phyloP scores from a whole-genome alignment of 2,888 invertebrate species.

The Philopedon plagiatum region DNA sequence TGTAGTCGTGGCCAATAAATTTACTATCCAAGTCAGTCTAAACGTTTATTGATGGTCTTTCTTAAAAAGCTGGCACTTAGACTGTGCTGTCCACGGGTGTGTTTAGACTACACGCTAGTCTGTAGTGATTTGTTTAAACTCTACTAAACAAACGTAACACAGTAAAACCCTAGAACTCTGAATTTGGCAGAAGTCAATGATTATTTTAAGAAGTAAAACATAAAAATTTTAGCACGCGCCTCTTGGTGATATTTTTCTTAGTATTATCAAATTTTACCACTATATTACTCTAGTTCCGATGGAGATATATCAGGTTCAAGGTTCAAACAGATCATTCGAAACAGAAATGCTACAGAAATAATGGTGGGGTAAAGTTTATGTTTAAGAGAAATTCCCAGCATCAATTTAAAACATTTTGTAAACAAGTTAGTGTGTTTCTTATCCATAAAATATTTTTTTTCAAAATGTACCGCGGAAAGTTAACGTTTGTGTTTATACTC shows the following conservation, averaged over 20 bases:
- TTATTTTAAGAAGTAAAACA: background rate
- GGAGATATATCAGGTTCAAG: slow-evolving; percentile 68
- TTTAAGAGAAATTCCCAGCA: slow-evolving; percentile 65
- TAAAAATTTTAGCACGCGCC: slow-evolving; percentile 42
- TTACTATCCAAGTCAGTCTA: too few species aligned
- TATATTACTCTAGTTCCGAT: slow-evolving; percentile 64
- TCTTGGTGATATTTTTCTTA: slow-evolving; percentile 40
- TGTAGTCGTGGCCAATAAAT: too few species aligned
- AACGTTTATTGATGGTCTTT: too few species aligned
- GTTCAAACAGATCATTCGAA: slow-evolving; percentile 68
- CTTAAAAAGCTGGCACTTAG: too few species aligned
- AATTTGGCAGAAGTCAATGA: background rate
- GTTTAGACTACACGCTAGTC: too few species aligned
- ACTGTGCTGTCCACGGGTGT: too few species aligned
- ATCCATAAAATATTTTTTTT: slow-evolving; percentile 34
- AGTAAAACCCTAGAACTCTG: background rate
- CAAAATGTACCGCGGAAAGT: slow-evolving; percentile 46
- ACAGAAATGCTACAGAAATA: slow-evolving; percentile 65
- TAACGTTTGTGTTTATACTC: slow-evolving; percentile 53
- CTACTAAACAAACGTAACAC: too few species aligned
- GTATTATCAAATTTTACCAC: slow-evolving; percentile 47
- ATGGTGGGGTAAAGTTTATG: slow-evolving; percentile 67
- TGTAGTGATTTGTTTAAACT: too few species aligned
- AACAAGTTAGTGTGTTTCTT: slow-evolving; percentile 59
- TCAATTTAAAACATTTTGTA: slow-evolving; percentile 62